Conservation (phyloP, 1,140 invertebrate genomes). For the Harpegnathos saltator region DNA sequence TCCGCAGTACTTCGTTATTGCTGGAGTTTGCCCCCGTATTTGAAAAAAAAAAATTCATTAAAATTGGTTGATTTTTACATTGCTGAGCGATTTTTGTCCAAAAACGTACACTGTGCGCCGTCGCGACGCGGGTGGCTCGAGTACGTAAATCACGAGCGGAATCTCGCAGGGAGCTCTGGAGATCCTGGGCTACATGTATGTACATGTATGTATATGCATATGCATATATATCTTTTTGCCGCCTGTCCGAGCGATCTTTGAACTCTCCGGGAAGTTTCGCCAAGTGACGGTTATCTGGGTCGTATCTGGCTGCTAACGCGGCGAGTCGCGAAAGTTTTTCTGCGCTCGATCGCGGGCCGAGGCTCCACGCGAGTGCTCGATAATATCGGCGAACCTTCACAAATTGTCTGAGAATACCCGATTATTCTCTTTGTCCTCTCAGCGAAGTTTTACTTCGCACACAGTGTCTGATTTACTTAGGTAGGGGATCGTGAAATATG, state of each 20-base stretch:
- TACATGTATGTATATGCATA: not conserved
- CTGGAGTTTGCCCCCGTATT: no score
- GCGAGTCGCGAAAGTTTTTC: constrained; percentile 10
- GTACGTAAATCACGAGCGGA: constrained; percentile 40
- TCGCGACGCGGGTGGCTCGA: no score
- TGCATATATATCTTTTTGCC: not conserved
- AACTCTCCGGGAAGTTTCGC: constrained; percentile 5
- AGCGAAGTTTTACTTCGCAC: no score
- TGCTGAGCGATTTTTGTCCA: no score
- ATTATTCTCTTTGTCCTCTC: not conserved
- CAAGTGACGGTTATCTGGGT: no score
- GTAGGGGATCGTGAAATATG: not conserved
- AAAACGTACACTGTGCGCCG: no score
- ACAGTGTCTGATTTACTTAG: not conserved
- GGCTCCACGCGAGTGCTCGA: not conserved
- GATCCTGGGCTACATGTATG: not conserved
- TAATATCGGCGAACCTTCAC: not conserved
- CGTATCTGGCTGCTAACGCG: no score
- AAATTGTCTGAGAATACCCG: not conserved
- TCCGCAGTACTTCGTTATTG: no score
- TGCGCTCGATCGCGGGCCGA: not conserved
- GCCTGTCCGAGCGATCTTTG: not conserved
- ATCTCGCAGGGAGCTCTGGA: not conserved
- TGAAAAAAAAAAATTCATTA: no score
- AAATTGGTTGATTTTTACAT: no score